Evolutionary conservation across 2,113 vertebrate genomes (phyloP), one percentile per base, ranked within the genome.

Genomic region (Heliornis fulica): DNA sequence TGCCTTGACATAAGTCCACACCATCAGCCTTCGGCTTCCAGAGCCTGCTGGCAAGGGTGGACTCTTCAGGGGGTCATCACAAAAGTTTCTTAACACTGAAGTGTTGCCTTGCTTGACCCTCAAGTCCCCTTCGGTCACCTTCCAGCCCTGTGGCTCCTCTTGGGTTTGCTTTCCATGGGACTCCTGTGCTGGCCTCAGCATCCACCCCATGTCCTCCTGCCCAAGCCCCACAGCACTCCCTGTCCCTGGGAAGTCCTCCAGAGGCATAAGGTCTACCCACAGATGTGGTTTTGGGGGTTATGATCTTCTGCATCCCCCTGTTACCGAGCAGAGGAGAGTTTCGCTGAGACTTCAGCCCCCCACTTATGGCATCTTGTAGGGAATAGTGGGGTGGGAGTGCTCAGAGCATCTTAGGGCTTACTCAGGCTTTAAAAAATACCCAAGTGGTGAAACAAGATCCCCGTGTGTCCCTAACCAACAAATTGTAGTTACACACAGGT

Each of bases 401-500:
- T 95, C 2, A 5, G 60, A 64, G 83, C 61, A 74, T 78, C 48
- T 89, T 82, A 79, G 17, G 72, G 53, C 50, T 89, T 86, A 51
- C 80, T 83, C 60, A 61, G 77, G 90, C 61, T 81, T 95, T 93
- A 92, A 71, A 94, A 93, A 87, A 86, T n/a, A 56, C 7, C 32
- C 77, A 79, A 94, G 53, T 43, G 20, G 40, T 76, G 69, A 87
- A 40, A 66, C 45, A 43, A 78, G 74, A 84, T 82, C 70, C 48
- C 71, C 29, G 28, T 40, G 43, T 64, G 53, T 59, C 61, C 56
- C 77, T 93, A 86, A 89, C 86, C 86, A 80, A 68, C 82, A 74
- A 77, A n/a, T 91, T 89, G 85, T 89, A 92, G 77, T 90, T 79
- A 94, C 93, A 72, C 64, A 28, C n/a, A 57, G 46, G 90, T 10